Evolutionary conservation across 2,797 vertebrate genomes (phyloP).

Genomic region (Gallinago nigripennis): DNA sequence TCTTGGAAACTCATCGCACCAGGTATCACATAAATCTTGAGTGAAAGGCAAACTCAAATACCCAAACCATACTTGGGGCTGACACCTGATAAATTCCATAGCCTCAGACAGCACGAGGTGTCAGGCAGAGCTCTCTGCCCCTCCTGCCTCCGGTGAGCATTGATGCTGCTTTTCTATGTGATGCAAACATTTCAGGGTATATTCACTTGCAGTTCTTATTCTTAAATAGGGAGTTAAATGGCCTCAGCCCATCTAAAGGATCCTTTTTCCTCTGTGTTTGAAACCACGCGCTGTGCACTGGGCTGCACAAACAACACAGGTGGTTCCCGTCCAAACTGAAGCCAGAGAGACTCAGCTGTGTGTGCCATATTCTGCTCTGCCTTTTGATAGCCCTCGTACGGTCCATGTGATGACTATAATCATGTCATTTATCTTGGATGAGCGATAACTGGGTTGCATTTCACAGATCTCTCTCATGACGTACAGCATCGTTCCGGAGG

Average conservation of each 20-base stretch:
- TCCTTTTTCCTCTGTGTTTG: background rate
- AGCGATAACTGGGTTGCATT: background rate
- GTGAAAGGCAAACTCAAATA: background rate
- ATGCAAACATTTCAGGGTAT: background rate
- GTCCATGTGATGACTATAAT: background rate
- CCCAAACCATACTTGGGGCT: background rate
- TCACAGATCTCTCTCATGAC: background rate
- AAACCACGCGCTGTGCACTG: background rate
- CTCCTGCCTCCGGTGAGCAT: background rate
- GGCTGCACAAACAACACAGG: background rate
- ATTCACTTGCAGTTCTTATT: background rate
- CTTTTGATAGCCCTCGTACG: background rate
- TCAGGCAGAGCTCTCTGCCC: background rate
- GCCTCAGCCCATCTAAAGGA: background rate
- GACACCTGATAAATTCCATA: background rate
- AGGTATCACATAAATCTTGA: background rate
- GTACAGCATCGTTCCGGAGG: background rate
- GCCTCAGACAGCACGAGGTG: accelerated
- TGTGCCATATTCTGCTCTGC: background rate
- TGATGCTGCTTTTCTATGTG: background rate
- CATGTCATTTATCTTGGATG: background rate
- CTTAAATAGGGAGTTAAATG: background rate
- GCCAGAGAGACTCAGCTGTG: background rate
- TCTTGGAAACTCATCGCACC: background rate
- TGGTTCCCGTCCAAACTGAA: background rate